phyloP scores from a whole-genome alignment of 2,113 vertebrate genomes.

The Chlorodrepanis virens region DNA sequence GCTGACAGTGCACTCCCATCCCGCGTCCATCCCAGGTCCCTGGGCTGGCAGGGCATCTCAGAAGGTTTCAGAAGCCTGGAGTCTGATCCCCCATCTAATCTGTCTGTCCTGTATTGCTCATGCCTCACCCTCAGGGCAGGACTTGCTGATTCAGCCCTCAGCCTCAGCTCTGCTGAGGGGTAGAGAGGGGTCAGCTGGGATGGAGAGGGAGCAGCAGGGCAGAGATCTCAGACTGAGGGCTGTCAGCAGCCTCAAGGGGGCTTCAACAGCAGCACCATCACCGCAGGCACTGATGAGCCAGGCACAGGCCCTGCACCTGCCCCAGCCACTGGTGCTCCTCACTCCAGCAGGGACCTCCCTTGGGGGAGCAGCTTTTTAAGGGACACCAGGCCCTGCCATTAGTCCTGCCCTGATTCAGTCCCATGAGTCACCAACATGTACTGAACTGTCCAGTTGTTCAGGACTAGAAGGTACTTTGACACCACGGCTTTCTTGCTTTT shows the following conservation, averaged over 20 bases:
- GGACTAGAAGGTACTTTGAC: not conserved
- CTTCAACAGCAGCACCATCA: not conserved
- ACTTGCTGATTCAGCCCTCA: not conserved
- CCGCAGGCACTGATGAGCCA: not conserved
- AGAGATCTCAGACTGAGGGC: not conserved
- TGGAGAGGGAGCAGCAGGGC: not conserved
- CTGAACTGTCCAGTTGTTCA: not conserved
- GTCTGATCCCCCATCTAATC: not conserved
- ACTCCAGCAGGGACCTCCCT: rapidly evolving
- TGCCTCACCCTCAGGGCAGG: rapidly evolving
- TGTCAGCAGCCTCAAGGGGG: not conserved
- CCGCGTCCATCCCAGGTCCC: not conserved
- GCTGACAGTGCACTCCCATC: not conserved
- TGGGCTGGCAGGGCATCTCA: not conserved
- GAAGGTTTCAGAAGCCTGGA: not conserved
- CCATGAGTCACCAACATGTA: not conserved
- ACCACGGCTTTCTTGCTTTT: not conserved
- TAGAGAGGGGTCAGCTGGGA: not conserved
- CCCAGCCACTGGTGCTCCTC: not conserved
- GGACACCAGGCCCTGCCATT: not conserved
- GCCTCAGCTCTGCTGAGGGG: not conserved
- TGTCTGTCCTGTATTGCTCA: too few relatives aligned
- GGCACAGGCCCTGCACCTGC: not conserved
- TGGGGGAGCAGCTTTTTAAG: not conserved
- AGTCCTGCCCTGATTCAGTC: not conserved